phyloP scores from a whole-genome alignment of 2,888 invertebrate species.

The Nemurella pictetii region DNA sequence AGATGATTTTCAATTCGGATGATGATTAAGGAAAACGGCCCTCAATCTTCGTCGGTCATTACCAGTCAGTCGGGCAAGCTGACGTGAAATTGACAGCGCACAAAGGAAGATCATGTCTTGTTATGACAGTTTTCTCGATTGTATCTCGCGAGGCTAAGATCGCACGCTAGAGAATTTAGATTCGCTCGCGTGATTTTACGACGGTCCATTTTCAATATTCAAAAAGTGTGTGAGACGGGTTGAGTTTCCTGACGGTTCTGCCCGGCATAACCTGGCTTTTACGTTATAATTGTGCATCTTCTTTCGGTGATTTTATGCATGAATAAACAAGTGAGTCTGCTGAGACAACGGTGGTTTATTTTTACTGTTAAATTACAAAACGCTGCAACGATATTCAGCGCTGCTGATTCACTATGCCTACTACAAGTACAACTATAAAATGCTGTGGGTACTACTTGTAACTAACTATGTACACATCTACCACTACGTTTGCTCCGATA shows the following conservation, averaged over 20 bases:
- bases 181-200: neutral
- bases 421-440: neutral
- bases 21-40: neutral
- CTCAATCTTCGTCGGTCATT: neutral
- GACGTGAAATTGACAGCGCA: neutral
- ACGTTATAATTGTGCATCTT: constrained; percentile 10
- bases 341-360: constrained; percentile 10
- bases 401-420: constrained; percentile 18
- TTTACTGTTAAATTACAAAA: constrained; percentile 19
- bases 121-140: neutral
- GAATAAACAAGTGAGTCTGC: neutral
- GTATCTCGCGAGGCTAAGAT: neutral
- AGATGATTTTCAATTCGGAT: neutral
- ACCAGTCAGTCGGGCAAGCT: neutral
- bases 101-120: neutral
- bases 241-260: neutral
- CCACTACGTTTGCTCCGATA: neutral
- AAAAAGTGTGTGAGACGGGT: neutral
- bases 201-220: neutral
- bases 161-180: neutral
- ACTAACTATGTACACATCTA: no score
- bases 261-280: neutral
- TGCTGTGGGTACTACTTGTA: no score
- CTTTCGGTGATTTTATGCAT: constrained; percentile 22
- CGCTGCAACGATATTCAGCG: no score